These are phyloP conservation scores for Amblyopsis rosae DNA, from an alignment of 2,113 vertebrate genomes.

Conservation along the genomic window DNA sequence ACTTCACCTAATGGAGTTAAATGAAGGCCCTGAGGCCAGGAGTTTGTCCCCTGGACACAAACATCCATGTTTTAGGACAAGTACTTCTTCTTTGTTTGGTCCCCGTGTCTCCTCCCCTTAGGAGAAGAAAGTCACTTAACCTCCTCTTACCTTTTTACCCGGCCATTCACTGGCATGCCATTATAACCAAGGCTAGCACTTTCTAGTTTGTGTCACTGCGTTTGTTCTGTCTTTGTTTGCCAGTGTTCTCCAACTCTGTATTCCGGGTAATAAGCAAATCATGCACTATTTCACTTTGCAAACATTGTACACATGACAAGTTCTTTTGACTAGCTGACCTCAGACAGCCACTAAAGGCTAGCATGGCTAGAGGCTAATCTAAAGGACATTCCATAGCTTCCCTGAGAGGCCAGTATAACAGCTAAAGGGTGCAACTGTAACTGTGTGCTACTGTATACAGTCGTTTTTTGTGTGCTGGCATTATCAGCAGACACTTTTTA, in stretches of 20 bases:
- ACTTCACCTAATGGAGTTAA: constrained; percentile 69
- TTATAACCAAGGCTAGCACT: constrained; percentile 52
- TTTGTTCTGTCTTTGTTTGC: constrained; percentile 20
- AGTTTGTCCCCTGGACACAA: constrained; percentile 48
- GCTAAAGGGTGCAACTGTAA: not conserved
- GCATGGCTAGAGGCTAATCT: constrained; percentile 4
- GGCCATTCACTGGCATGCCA: constrained; percentile 57
- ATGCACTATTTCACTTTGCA: not conserved
- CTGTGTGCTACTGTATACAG: not conserved
- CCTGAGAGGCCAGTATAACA: constrained; percentile 5
- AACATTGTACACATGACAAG: not conserved
- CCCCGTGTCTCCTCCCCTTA: constrained; percentile 26
- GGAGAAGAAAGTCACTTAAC: constrained; percentile 60
- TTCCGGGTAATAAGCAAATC: constrained; percentile 25
- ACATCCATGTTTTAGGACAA: constrained; percentile 42
- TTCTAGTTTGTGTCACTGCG: constrained; percentile 58
- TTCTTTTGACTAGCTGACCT: not conserved
- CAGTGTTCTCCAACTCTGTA: constrained; percentile 7
- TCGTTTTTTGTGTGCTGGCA: not conserved
- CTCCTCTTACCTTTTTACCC: constrained; percentile 64
- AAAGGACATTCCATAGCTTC: constrained; percentile 2
- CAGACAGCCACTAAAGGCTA: not conserved
- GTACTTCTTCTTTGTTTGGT: constrained; percentile 38
- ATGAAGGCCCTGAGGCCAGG: constrained; percentile 49
- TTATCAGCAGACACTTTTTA: constrained; percentile 9